A percentile compares a stretch with the other conserved stretches of the same genome.
These are phyloP conservation scores for Diloba caeruleocephala DNA, from an alignment of 2,888 invertebrate genomes.

Conservation along the genomic window DNA sequence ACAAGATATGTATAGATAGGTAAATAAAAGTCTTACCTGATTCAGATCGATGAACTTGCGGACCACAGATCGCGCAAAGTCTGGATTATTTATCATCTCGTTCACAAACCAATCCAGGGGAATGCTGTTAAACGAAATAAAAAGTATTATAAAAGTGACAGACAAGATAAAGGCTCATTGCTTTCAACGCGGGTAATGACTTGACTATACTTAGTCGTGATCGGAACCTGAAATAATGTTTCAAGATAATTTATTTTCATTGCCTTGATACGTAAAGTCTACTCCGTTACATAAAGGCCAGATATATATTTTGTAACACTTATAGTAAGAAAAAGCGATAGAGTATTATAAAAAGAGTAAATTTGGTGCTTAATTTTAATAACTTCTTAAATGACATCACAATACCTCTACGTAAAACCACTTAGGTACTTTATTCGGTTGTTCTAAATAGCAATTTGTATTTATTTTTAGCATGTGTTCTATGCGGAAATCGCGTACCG, in stretches of 20 bases:
- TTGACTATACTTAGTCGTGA: conserved; percentile 4
- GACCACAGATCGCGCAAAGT: conserved; percentile 88
- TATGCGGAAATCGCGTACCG: no score
- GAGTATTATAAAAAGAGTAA: neutral
- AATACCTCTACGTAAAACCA: no score
- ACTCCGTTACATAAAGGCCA: neutral
- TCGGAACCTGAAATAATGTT: conserved; percentile 27
- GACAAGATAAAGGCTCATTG: neutral
- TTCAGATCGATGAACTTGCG: conserved; percentile 89
- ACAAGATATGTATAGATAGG: neutral
- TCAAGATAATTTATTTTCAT: conserved; percentile 38
- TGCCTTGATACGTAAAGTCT: conserved; percentile 9
- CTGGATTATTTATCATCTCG: conserved; percentile 89
- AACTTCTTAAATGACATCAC: neutral
- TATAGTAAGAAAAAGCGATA: conserved; percentile 6
- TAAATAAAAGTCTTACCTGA: conserved; percentile 69
- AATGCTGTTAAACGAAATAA: conserved; percentile 66
- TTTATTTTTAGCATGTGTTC: no score
- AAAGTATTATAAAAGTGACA: neutral
- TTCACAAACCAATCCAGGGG: conserved; percentile 88
- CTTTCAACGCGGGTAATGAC: conserved; percentile 1
- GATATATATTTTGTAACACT: neutral
- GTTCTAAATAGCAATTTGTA: no score
- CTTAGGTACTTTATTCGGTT: no score
- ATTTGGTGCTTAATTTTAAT: neutral